phyloP scores from a whole-genome alignment of 1,140 invertebrate species.

The Drosophila sechellia region DNA sequence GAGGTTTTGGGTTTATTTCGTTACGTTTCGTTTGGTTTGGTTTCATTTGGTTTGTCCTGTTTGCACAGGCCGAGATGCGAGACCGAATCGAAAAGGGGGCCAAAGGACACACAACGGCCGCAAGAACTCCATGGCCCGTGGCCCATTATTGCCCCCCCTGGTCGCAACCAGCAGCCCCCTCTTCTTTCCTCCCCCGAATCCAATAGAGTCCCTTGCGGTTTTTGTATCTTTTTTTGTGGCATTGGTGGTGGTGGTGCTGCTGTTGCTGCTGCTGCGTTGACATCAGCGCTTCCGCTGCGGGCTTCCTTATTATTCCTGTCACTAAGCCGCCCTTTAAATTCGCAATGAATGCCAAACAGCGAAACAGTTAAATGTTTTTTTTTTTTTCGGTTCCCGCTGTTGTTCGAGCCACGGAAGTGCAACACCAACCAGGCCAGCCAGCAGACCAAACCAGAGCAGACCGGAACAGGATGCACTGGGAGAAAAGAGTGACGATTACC shows the following conservation, averaged over 20 bases:
- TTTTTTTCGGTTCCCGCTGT: slow-evolving; percentile 36
- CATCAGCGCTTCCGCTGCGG: slow-evolving; percentile 78
- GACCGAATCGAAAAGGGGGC: slow-evolving; percentile 71
- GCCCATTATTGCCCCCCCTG: slow-evolving; percentile 60
- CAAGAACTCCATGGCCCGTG: slow-evolving; percentile 70
- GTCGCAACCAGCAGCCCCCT: slow-evolving; percentile 14
- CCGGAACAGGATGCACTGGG: slow-evolving; percentile 36
- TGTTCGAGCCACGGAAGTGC: slow-evolving; percentile 68
- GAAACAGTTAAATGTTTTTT: slow-evolving; percentile 77
- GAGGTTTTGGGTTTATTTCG: slow-evolving; percentile 80
- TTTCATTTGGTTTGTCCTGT: slow-evolving; percentile 57
- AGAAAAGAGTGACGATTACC: slow-evolving; percentile 2
- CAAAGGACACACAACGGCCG: slow-evolving; percentile 34
- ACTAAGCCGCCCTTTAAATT: slow-evolving; percentile 82
- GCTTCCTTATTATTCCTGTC: slow-evolving; percentile 82
- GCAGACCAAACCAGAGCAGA: slow-evolving; percentile 27
- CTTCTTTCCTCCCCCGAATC: background rate
- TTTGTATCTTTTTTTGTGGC: slow-evolving; percentile 38
- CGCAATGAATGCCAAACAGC: slow-evolving; percentile 81
- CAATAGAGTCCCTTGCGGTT: slow-evolving; percentile 73
- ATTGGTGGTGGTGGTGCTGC: slow-evolving; percentile 1
- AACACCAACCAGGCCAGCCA: slow-evolving; percentile 59
- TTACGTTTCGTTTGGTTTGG: slow-evolving; percentile 66
- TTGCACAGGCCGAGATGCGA: slow-evolving; percentile 63
- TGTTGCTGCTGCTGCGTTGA: slow-evolving; percentile 52